Conservation (phyloP, 2,113 vertebrate genomes). For the Thamnophis sirtalis region DNA sequence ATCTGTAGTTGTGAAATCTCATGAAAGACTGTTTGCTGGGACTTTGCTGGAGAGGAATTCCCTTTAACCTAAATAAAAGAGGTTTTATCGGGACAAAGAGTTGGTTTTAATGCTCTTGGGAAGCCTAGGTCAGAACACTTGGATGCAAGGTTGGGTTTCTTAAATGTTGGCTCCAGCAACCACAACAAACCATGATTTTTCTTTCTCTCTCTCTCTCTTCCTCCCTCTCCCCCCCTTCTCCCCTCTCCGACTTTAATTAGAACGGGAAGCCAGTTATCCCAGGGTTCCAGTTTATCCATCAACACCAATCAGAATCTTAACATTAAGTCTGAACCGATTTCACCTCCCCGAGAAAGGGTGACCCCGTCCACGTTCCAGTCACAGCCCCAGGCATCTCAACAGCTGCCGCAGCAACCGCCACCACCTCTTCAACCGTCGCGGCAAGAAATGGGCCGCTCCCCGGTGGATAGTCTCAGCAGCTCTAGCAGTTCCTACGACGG, state of each 20-base stretch:
- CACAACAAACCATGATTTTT: not conserved
- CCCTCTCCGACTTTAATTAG: conserved; percentile 60
- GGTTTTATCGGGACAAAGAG: too few relatives aligned
- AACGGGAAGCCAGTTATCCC: conserved; percentile 92
- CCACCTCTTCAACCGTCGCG: conserved; percentile 73
- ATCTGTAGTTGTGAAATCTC: too few relatives aligned
- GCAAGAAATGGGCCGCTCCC: conserved; percentile 92
- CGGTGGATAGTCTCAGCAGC: conserved; percentile 96
- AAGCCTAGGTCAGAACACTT: too few relatives aligned
- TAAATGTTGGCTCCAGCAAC: not conserved
- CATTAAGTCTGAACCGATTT: conserved; percentile 97
- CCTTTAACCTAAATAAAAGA: too few relatives aligned
- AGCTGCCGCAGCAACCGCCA: conserved; percentile 35
- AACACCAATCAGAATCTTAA: conserved; percentile 94
- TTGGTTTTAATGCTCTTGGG: too few relatives aligned
- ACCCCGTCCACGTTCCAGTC: conserved; percentile 85
- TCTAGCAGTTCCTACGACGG: conserved; percentile 97
- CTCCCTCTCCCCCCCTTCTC: too few relatives aligned
- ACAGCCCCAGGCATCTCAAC: conserved; percentile 63
- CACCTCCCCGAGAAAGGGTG: conserved; percentile 91
- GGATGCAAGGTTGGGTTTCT: not conserved
- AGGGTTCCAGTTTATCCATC: conserved; percentile 93
- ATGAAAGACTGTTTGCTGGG: too few relatives aligned
- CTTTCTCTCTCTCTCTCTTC: not conserved
- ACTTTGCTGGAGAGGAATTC: too few relatives aligned